Evolutionary conservation across 2,888 invertebrate genomes (phyloP), one percentile per base, ranked within the genome.

Genomic region (Xylocampa areola): DNA sequence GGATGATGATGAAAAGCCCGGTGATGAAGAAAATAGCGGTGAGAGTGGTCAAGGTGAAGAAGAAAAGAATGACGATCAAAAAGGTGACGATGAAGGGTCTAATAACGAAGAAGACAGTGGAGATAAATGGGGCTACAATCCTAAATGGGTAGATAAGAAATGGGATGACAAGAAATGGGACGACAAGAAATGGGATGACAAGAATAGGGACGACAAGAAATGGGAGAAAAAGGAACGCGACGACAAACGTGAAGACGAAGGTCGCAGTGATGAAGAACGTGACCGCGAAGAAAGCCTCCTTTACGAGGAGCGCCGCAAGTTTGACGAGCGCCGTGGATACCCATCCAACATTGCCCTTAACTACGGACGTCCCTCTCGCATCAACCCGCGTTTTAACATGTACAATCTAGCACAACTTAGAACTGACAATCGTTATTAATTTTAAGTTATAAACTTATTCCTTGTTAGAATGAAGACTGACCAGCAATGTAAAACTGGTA

Each of bases 321-420:
- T 59, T 7, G 57, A 54, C 10, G 47, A 76, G 25, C 59, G 52
- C 2, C 65, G 61, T 10, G 65, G 60, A 17, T 55, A 75, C 50
- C 61, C 52, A 19, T 43, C 54, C 8, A 47, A 48, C 2, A 64
- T 53, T 11, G 57, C 68, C 0, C 58, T 69, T n/a, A 70, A 61
- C 25, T 48, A 55, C 13, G 49, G 49, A 10, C 44, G 41, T 4
- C 33, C 68, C 16, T 45, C 63, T 29, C 71, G 59, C 39, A 48
- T 65, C 16, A 51, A 72, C 25, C 79, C 74, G 33, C 73, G 69
- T 35, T 73, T 64, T 51, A 66, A 73, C 32, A 65, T 60, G 54
- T 44, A 63, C 14, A 44, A 43, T 10, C 50, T 33, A 40, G 25
- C 11, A 35, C 32, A 52, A 39, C 44, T n/a, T 44, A 49, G 8